Evolutionary conservation across 2,888 invertebrate genomes (phyloP).

Genomic region (Diabrotica balteata): DNA sequence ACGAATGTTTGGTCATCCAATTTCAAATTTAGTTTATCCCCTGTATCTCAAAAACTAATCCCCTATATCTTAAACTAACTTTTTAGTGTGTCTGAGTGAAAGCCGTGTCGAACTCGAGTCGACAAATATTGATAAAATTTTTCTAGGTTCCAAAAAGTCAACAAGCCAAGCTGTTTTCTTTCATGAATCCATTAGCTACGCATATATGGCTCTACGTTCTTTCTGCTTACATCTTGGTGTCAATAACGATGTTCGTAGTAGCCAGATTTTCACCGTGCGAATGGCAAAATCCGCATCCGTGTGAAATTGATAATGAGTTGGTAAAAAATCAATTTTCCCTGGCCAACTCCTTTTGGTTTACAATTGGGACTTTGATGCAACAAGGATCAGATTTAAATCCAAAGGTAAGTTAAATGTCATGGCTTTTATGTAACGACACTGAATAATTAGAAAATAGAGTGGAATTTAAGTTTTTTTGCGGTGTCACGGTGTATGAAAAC

Average conservation of each 20-base stretch:
- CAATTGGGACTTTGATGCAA: constrained; percentile 88
- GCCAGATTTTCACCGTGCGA: constrained; percentile 84
- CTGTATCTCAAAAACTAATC: too few species aligned
- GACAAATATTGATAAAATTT: not conserved
- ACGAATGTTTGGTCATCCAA: too few species aligned
- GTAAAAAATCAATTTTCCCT: constrained; percentile 83
- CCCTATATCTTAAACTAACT: too few species aligned
- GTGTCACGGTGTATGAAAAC: too few species aligned
- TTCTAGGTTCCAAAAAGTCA: constrained; percentile 73
- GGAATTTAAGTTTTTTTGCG: too few species aligned
- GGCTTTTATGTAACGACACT: too few species aligned
- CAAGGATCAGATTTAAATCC: constrained; percentile 84
- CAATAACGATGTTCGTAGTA: constrained; percentile 79
- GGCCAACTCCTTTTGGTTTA: constrained; percentile 87
- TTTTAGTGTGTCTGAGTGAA: too few species aligned
- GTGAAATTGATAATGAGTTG: constrained; percentile 68
- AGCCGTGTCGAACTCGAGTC: too few species aligned
- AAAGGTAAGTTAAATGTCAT: constrained; percentile 62
- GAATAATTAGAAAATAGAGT: too few species aligned
- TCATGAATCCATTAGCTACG: constrained; percentile 85
- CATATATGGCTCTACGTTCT: constrained; percentile 88
- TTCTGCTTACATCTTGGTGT: constrained; percentile 81
- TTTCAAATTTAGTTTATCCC: too few species aligned
- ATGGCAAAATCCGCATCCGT: constrained; percentile 78
- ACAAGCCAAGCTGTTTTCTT: constrained; percentile 78